These are phyloP conservation scores for Aleadryas rufinucha DNA, from an alignment of 2,113 vertebrate genomes.

Conservation along the genomic window DNA sequence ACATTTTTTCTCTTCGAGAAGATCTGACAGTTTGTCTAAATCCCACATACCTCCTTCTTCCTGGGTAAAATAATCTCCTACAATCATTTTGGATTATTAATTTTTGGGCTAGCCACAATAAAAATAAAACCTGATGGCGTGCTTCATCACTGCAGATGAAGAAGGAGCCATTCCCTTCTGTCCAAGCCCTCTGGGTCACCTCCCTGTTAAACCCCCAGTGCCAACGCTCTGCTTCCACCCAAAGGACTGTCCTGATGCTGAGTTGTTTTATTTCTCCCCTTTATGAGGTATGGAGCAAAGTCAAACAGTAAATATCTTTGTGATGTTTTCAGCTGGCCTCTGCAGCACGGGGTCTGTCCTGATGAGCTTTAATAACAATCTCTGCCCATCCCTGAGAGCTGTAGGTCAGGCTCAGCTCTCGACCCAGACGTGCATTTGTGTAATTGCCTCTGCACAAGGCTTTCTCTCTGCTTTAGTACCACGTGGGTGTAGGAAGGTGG, in stretches of 20 bases:
- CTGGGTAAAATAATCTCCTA: neutral
- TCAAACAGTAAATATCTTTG: neutral
- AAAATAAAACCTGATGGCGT: neutral
- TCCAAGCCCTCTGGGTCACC: neutral
- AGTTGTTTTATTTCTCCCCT: neutral
- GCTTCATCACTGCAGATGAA: neutral
- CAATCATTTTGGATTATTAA: neutral
- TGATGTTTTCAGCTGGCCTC: neutral
- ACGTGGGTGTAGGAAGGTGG: neutral
- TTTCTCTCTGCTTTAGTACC: neutral
- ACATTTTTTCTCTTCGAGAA: neutral
- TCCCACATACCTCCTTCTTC: neutral
- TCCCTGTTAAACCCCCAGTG: neutral
- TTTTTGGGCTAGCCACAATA: neutral
- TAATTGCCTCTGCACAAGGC: neutral
- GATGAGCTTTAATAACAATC: neutral
- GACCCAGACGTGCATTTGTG: neutral
- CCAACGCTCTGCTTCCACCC: neutral
- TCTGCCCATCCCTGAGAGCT: neutral
- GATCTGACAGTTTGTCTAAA: neutral
- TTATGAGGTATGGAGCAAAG: neutral
- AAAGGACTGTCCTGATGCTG: neutral
- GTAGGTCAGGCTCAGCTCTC: neutral
- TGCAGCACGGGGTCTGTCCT: neutral
- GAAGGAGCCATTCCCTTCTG: neutral